Evolutionary conservation across 2,113 vertebrate genomes (phyloP).

Genomic region (Cinclus cinclus): DNA sequence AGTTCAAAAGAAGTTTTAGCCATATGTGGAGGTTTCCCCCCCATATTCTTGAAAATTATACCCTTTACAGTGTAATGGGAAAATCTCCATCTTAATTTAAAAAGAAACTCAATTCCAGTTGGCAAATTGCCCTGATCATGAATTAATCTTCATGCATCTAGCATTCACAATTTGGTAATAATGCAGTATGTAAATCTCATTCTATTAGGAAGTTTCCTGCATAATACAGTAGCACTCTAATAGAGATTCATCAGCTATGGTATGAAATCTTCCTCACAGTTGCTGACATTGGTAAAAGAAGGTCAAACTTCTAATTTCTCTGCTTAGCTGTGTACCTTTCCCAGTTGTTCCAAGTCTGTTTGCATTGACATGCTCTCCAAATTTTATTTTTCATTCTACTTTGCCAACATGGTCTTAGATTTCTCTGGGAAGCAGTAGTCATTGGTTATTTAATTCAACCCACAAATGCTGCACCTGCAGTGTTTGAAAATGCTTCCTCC

Average conservation of each 20-base stretch:
- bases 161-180: slow-evolving; percentile 17
- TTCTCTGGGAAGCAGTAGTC: background rate
- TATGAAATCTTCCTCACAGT: background rate
- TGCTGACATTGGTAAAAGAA: background rate
- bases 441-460: background rate
- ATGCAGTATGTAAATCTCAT: slow-evolving; percentile 24
- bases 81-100: background rate
- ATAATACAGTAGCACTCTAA: background rate
- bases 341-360: background rate
- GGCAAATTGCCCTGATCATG: background rate
- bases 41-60: background rate
- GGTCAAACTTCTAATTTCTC: slow-evolving; percentile 15
- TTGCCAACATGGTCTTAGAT: background rate
- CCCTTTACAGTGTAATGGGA: background rate
- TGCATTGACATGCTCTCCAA: background rate
- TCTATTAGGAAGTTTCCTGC: background rate
- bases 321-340: background rate
- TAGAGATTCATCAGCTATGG: background rate
- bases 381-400: background rate
- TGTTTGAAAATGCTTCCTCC: background rate
- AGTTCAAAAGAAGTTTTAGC: background rate
- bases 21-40: background rate
- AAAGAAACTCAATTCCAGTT: background rate
- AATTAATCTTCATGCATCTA: slow-evolving; percentile 1
- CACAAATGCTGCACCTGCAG: background rate